A percentile compares a stretch with the other conserved stretches of the same genome.
Conservation (phyloP, 1,140 invertebrate genomes). For the Scylla paramamosain region DNA sequence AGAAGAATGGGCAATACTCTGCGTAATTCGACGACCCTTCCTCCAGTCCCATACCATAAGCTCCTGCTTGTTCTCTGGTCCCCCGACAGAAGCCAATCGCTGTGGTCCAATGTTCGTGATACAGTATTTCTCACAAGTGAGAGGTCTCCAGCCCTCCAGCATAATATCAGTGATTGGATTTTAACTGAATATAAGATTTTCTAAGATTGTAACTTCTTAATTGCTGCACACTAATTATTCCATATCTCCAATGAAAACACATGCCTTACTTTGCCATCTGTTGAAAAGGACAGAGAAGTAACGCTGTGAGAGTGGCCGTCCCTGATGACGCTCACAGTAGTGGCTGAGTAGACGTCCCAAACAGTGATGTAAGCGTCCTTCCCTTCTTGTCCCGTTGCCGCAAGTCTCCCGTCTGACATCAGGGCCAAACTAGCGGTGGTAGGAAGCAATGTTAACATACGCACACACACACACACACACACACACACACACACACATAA, state of each 20-base stretch:
- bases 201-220: no score
- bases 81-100: conserved; percentile 74
- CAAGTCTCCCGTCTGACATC: conserved; percentile 58
- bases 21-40: conserved; percentile 69
- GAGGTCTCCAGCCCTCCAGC: no score
- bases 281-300: conserved; percentile 64
- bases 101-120: no score
- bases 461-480: not conserved
- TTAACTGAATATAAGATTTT: no score
- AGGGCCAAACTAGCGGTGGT: conserved; percentile 66
- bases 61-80: conserved; percentile 54
- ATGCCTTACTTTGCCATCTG: conserved; percentile 65
- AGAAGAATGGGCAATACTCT: conserved; percentile 58
- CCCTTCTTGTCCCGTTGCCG: conserved; percentile 74
- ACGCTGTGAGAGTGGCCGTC: conserved; percentile 71
- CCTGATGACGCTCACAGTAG: conserved; percentile 70
- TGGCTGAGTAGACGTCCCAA: conserved; percentile 68
- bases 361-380: conserved; percentile 75
- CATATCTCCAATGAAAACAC: not conserved
- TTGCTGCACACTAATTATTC: not conserved
- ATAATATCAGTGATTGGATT: no score
- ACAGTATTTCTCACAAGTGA: no score
- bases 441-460: no score
- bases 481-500: not conserved
- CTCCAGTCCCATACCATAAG: conserved; percentile 76